phyloP scores from a whole-genome alignment of 2,888 invertebrate genomes.

The Aleiodes alternator region DNA sequence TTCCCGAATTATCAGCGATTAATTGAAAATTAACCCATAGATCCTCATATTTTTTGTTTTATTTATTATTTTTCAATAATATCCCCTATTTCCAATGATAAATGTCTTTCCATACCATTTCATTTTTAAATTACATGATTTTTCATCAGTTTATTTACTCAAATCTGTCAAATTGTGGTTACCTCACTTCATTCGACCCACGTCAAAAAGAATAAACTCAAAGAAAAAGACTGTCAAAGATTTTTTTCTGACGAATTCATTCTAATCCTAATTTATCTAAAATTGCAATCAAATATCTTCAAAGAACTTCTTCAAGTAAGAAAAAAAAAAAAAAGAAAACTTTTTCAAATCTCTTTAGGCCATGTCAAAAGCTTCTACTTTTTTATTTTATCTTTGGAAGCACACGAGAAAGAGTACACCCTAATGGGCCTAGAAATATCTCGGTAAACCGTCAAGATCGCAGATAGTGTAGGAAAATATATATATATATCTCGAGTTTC shows the following conservation, averaged over 20 bases:
- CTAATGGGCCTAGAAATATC: conserved; percentile 26
- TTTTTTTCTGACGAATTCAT: no score
- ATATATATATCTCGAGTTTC: conserved; percentile 23
- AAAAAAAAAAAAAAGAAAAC: background rate
- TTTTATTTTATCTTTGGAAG: background rate
- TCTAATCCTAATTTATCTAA: conserved; percentile 8
- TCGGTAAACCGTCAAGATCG: conserved; percentile 27
- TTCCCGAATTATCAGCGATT: no score
- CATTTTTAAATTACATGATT: no score
- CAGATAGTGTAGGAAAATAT: background rate
- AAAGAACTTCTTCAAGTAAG: background rate
- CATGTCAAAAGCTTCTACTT: conserved; percentile 6
- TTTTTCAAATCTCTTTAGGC: conserved; percentile 5
- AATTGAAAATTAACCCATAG: no score
- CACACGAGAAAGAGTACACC: conserved; percentile 19
- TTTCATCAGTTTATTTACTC: no score
- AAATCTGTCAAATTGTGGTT: no score
- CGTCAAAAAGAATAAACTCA: background rate
- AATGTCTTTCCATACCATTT: no score
- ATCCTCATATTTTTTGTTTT: no score
- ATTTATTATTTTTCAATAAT: no score
- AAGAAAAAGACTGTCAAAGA: background rate
- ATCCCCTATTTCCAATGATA: no score
- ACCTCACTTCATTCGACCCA: no score
- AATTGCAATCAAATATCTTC: conserved; percentile 23